These are phyloP conservation scores for Rhodinocichla rosea DNA, from an alignment of 2,113 vertebrate genomes.

Conservation along the genomic window DNA sequence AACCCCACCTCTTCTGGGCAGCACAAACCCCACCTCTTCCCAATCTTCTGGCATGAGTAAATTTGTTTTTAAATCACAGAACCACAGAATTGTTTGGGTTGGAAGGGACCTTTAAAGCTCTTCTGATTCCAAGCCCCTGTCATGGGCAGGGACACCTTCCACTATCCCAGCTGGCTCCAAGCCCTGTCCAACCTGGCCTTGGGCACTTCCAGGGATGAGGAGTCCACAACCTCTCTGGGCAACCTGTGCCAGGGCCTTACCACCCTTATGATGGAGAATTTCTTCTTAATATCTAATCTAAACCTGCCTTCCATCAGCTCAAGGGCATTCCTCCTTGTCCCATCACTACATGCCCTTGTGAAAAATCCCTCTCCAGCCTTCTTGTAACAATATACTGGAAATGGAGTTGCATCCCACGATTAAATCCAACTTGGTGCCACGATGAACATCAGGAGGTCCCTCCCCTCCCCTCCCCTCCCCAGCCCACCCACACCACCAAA, in stretches of 20 bases:
- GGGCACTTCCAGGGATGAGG: not conserved
- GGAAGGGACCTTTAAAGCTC: not conserved
- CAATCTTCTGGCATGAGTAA: not conserved
- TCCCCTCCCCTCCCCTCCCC: not conserved
- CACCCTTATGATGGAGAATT: not conserved
- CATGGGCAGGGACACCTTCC: not conserved
- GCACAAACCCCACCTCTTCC: not conserved
- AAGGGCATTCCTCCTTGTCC: not conserved
- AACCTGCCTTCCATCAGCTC: not conserved
- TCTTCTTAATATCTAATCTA: not conserved
- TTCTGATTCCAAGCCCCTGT: fast-evolving
- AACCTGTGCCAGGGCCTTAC: not conserved
- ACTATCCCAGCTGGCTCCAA: not conserved
- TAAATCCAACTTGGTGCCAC: fast-evolving
- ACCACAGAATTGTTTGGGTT: not conserved
- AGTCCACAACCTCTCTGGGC: not conserved
- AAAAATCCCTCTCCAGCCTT: not conserved
- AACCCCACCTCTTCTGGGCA: not conserved
- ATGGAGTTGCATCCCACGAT: not conserved
- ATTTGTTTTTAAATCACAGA: not conserved
- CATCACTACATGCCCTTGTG: not conserved
- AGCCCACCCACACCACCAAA: not conserved
- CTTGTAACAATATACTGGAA: fast-evolving
- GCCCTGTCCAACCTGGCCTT: not conserved
- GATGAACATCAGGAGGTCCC: not conserved